Evolutionary conservation across 2,888 invertebrate species (phyloP).

Genomic region (Peribatodes rhomboidaria): DNA sequence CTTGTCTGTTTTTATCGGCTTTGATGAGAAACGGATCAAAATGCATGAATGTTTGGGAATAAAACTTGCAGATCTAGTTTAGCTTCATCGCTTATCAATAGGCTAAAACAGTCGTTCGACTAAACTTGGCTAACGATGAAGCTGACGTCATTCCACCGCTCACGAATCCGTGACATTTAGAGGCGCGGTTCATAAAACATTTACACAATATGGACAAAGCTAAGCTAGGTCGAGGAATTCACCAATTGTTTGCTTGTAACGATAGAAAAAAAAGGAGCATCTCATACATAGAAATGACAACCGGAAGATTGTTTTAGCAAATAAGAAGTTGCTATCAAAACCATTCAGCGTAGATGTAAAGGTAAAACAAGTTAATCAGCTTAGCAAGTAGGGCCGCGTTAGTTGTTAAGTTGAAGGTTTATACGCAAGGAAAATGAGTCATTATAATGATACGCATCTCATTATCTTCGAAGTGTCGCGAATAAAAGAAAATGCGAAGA

Average conservation of each 20-base stretch:
- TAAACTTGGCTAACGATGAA: constrained; percentile 42
- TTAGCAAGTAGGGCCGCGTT: constrained; percentile 32
- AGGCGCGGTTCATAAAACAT: constrained; percentile 47
- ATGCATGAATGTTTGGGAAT: constrained; percentile 1
- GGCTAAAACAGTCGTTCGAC: constrained; percentile 2
- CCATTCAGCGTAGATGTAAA: constrained; percentile 14
- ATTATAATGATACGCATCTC: constrained; percentile 33
- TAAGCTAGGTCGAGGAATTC: constrained; percentile 26
- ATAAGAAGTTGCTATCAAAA: constrained; percentile 11
- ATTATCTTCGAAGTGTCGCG: constrained; percentile 31
- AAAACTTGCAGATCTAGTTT: constrained; percentile 33
- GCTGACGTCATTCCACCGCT: constrained; percentile 51
- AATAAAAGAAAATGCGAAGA: constrained; percentile 39
- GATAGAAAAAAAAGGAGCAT: constrained; percentile 1
- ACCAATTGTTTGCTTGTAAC: constrained; percentile 13
- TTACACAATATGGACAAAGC: constrained; percentile 41
- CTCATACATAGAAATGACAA: constrained; percentile 4
- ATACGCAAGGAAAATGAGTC: constrained; percentile 38
- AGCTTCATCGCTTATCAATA: constrained; percentile 28
- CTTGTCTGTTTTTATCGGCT: background rate
- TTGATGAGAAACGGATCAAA: background rate
- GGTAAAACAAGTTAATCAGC: constrained; percentile 29
- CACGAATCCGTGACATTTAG: constrained; percentile 53
- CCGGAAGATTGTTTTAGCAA: background rate
- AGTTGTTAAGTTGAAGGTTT: constrained; percentile 36